Percentiles rank a stretch among this genome's conserved stretches.
Evolutionary conservation across 2,888 invertebrate genomes (phyloP).

Genomic region (Drosophila pseudotakahashii): DNA sequence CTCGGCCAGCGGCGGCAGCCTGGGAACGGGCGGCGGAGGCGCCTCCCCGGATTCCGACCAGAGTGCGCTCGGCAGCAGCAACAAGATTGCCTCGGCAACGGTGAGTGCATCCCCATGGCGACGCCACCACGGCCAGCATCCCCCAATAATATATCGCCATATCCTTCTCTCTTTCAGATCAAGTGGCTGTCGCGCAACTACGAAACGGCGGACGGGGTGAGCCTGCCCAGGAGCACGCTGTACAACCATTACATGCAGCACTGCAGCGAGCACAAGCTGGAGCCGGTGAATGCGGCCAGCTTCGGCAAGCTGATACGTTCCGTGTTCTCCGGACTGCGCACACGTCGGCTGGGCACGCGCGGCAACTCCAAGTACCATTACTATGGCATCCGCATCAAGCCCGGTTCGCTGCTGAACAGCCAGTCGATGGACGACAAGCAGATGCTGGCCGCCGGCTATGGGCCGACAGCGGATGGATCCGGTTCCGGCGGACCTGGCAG

Average conservation of each 20-base stretch:
- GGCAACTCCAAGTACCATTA: constrained; percentile 99
- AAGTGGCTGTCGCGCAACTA: constrained; percentile 99
- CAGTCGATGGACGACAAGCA: constrained; percentile 86
- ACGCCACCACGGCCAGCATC: constrained; percentile 25
- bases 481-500: constrained; percentile 25
- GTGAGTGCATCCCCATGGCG: constrained; percentile 86
- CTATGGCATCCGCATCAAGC: constrained; percentile 99
- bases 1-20: constrained; percentile 86
- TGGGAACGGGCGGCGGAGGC: constrained; percentile 74
- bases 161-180: constrained; percentile 85
- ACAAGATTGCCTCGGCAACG: constrained; percentile 95
- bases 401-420: constrained; percentile 89
- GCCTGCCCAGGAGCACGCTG: constrained; percentile 96
- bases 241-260: constrained; percentile 99
- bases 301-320: constrained; percentile 99
- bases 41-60: constrained; percentile 81
- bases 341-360: constrained; percentile 96
- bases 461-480: constrained; percentile 19
- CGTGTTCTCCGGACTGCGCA: constrained; percentile 97
- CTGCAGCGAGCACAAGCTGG: constrained; percentile 95
- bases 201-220: constrained; percentile 97
- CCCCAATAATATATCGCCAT: constrained; percentile 11
- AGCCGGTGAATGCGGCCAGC: constrained; percentile 99
- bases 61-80: constrained; percentile 78
- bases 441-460: constrained; percentile 58